Percentiles rank a stretch among this genome's conserved stretches.
Conservation (phyloP, 2,888 invertebrate species). For the Crepidodera aurea region DNA sequence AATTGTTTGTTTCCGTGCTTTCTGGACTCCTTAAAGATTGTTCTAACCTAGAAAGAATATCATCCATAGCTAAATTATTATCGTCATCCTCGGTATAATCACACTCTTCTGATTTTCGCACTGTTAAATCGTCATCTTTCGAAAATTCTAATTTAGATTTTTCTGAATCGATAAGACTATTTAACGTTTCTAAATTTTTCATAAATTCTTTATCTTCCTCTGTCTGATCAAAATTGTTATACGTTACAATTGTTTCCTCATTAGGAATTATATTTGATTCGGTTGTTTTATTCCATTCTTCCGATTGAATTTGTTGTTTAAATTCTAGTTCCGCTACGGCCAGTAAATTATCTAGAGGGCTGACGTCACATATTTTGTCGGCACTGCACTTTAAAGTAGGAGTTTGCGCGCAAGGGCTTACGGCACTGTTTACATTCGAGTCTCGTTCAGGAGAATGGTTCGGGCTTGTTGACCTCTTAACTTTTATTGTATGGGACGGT, state of each 20-base stretch:
- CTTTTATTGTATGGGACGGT: conserved; percentile 69
- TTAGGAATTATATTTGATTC: conserved; percentile 19
- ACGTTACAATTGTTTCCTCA: conserved; percentile 33
- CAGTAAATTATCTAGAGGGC: conserved; percentile 69
- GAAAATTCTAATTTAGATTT: conserved; percentile 38
- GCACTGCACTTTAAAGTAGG: conserved; percentile 59
- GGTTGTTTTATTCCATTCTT: conserved; percentile 53
- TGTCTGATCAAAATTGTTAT: conserved; percentile 36
- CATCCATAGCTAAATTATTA: conserved; percentile 62
- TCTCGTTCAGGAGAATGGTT: conserved; percentile 43
- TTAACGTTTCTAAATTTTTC: conserved; percentile 53
- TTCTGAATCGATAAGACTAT: conserved; percentile 52
- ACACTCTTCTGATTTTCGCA: conserved; percentile 55
- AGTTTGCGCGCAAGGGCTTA: conserved; percentile 52
- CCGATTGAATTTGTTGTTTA: conserved; percentile 65
- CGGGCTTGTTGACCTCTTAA: conserved; percentile 55
- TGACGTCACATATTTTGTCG: conserved; percentile 59
- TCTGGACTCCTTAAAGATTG: conserved; percentile 66
- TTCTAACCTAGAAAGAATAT: conserved; percentile 71
- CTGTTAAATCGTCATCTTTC: conserved; percentile 38
- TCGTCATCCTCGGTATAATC: conserved; percentile 60
- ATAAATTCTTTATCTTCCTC: conserved; percentile 47
- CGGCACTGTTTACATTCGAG: conserved; percentile 57
- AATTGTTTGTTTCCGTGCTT: conserved; percentile 39
- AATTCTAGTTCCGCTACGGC: conserved; percentile 73